These are phyloP conservation scores for Leistus spinibarbis DNA, from an alignment of 2,888 invertebrate species.

Conservation along the genomic window DNA sequence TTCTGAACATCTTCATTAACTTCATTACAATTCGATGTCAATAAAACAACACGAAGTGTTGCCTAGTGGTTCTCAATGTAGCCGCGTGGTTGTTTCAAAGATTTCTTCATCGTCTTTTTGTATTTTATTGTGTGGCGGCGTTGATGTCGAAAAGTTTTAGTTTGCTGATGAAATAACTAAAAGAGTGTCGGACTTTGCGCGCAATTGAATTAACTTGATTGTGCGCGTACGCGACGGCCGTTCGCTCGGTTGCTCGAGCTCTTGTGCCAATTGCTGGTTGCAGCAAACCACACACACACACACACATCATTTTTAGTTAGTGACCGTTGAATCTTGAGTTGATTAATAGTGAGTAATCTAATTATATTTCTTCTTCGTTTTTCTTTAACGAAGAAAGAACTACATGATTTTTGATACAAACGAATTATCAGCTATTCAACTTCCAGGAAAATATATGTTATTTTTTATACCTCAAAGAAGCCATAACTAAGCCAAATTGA, in stretches of 20 bases:
- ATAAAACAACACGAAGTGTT: not conserved
- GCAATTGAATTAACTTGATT: constrained; percentile 20
- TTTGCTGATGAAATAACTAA: constrained; percentile 21
- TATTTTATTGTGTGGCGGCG: not conserved
- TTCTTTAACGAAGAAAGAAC: not conserved
- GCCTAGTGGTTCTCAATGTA: not conserved
- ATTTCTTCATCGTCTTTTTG: not conserved
- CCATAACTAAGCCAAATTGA: no score
- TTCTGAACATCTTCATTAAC: no score
- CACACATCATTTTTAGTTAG: not conserved
- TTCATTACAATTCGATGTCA: no score
- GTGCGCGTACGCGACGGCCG: not conserved
- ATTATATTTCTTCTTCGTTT: not conserved
- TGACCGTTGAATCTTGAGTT: constrained; percentile 7
- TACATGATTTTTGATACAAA: not conserved
- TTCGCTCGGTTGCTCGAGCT: not conserved
- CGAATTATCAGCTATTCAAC: not conserved
- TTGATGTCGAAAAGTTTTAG: constrained; percentile 12
- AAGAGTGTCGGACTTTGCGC: not conserved
- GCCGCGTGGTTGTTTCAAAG: not conserved
- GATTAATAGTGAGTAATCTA: constrained; percentile 1
- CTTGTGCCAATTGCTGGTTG: not conserved
- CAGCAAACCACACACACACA: not conserved
- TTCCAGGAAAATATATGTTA: not conserved
- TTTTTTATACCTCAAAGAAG: no score